Evolutionary conservation across 1,140 invertebrate species (phyloP).

Genomic region (Pygmarrhopalites habei): DNA sequence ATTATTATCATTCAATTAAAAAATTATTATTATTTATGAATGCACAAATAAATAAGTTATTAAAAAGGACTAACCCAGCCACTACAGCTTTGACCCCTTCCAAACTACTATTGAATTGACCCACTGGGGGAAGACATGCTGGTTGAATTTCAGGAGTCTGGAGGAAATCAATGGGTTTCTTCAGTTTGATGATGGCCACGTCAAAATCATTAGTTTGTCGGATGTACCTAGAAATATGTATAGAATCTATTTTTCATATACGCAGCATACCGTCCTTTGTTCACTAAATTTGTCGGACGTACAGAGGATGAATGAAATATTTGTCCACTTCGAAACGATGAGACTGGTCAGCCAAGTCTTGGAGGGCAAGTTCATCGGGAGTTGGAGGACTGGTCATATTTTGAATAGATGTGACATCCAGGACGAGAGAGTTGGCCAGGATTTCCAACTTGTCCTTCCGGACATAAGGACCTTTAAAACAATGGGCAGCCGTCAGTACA

Average conservation of each 20-base stretch:
- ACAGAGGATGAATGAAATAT: conserved; percentile 38
- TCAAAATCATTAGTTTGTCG: conserved; percentile 37
- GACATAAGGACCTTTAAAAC: conserved; percentile 27
- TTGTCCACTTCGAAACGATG: conserved; percentile 25
- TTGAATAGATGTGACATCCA: conserved; percentile 23
- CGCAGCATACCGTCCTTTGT: not conserved
- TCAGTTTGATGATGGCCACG: conserved; percentile 19
- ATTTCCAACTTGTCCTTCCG: conserved; percentile 29
- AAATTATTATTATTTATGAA: not conserved
- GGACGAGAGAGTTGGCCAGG: conserved; percentile 17
- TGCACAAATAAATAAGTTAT: not conserved
- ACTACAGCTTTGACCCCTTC: conserved; percentile 13
- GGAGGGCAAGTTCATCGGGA: not conserved
- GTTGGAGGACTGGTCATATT: not conserved
- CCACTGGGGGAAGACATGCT: conserved; percentile 29
- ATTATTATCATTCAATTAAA: too few species aligned
- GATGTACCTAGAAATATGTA: conserved; percentile 29
- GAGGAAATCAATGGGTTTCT: conserved; percentile 27
- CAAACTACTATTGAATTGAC: conserved; percentile 10
- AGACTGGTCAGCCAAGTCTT: conserved; percentile 10
- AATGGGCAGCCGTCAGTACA: conserved; percentile 31
- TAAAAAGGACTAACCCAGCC: too few species aligned
- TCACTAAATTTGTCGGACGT: conserved; percentile 35
- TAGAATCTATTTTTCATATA: not conserved
- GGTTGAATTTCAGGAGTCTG: not conserved